A percentile compares a stretch with the other conserved stretches of the same genome.
Evolutionary conservation across 2,888 invertebrate species (phyloP).

Genomic region (Lagria hirta): DNA sequence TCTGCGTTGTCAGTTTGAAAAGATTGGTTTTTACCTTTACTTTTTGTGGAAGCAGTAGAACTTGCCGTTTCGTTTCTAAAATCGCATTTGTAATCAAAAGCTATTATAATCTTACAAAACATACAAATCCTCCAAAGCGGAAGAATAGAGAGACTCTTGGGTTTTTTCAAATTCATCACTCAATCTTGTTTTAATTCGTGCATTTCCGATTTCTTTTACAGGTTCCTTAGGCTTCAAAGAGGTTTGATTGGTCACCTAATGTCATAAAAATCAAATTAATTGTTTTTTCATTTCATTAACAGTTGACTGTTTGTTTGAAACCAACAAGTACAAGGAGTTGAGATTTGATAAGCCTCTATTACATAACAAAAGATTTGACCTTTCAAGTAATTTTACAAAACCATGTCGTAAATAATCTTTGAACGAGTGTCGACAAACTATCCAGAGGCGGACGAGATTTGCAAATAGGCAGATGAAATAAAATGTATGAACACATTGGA

Average conservation of each 20-base stretch:
- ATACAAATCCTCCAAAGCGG: conserved; percentile 75
- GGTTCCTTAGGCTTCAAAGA: conserved; percentile 48
- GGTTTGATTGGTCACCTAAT: conserved; percentile 44
- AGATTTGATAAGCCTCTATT: too few relatives aligned
- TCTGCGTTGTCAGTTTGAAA: conserved; percentile 10
- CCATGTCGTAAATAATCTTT: too few relatives aligned
- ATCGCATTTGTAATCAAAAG: conserved; percentile 2
- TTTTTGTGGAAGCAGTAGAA: conserved; percentile 42
- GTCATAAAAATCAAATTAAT: too few relatives aligned
- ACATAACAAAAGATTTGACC: too few relatives aligned
- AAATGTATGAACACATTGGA: too few relatives aligned
- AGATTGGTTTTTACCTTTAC: conserved; percentile 23
- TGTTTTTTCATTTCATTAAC: conserved; percentile 24
- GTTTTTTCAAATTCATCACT: conserved; percentile 73
- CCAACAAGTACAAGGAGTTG: too few relatives aligned
- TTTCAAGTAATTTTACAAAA: too few relatives aligned
- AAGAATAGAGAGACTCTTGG: conserved; percentile 75
- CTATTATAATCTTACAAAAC: conserved; percentile 31
- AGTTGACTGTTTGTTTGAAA: too few relatives aligned
- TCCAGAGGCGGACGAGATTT: too few relatives aligned
- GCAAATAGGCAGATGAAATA: too few relatives aligned
- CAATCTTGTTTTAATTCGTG: conserved; percentile 57
- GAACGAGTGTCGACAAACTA: too few relatives aligned
- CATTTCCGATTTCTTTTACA: conserved; percentile 45
- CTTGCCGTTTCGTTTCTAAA: conserved; percentile 41